These are phyloP conservation scores for Pogonocichla stellata DNA, from an alignment of 2,113 vertebrate species.

Conservation along the genomic window DNA sequence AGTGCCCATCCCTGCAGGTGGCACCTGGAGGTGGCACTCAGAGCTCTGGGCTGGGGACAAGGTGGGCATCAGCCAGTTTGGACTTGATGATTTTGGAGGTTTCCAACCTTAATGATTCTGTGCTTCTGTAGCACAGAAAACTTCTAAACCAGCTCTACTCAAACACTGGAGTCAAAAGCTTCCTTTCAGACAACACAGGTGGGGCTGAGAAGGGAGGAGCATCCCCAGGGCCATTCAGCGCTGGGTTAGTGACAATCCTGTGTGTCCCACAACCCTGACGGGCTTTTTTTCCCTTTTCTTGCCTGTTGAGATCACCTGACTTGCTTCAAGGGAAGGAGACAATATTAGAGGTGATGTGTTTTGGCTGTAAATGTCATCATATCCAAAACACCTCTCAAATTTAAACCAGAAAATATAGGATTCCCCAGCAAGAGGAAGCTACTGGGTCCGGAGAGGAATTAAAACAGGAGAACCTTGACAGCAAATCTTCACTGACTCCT, in stretches of 20 bases:
- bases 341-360: background rate
- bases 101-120: background rate
- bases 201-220: background rate
- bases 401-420: background rate
- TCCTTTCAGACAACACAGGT: fast-evolving
- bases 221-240: background rate
- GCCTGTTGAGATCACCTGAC: background rate
- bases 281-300: background rate
- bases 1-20: background rate
- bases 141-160: background rate
- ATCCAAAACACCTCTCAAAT: background rate
- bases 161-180: background rate
- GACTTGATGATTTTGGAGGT: background rate
- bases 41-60: background rate
- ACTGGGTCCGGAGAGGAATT: background rate
- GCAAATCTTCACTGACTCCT: background rate
- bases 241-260: fast-evolving
- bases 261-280: background rate
- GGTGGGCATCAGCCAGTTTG: background rate
- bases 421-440: background rate
- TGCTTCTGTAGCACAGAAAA: background rate
- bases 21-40: background rate
- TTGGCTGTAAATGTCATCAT: background rate
- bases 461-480: background rate
- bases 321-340: background rate